A percentile compares a stretch with the other conserved stretches of the same genome.
phyloP scores from a whole-genome alignment of 2,113 vertebrate genomes.

The Alethe castanea region DNA sequence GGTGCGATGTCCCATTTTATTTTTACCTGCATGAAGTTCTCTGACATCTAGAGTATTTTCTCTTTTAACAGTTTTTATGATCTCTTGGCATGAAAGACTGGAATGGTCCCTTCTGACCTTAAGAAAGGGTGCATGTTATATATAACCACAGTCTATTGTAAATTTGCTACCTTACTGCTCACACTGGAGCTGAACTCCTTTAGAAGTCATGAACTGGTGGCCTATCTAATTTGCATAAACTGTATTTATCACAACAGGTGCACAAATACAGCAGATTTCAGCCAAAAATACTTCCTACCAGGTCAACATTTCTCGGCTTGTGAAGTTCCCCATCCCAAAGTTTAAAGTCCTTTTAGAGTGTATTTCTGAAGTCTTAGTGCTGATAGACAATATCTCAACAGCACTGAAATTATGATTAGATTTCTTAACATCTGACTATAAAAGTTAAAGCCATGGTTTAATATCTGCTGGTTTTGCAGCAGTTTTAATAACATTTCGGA shows the following conservation, averaged over 20 bases:
- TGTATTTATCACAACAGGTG: constrained; percentile 51
- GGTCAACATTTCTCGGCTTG: constrained; percentile 1
- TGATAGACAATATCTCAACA: neutral
- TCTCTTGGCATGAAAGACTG: constrained; percentile 30
- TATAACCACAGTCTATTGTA: constrained; percentile 34
- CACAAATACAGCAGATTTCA: constrained; percentile 26
- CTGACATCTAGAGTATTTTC: constrained; percentile 27
- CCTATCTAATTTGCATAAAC: constrained; percentile 50
- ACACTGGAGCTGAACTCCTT: constrained; percentile 12
- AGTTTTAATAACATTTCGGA: neutral
- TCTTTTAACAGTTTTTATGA: constrained; percentile 6
- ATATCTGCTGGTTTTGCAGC: neutral
- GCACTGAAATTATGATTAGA: neutral
- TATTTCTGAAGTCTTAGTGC: neutral
- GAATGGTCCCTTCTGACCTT: constrained; percentile 25
- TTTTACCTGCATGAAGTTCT: neutral
- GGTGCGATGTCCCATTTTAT: constrained; percentile 4
- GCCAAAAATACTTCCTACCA: constrained; percentile 35
- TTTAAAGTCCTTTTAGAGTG: neutral
- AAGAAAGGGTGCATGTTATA: constrained; percentile 29
- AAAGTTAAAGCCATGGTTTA: constrained; percentile 1
- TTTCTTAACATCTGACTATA: neutral
- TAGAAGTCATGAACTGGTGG: constrained; percentile 33
- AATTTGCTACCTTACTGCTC: constrained; percentile 17
- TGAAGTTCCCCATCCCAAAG: neutral